phyloP scores from a whole-genome alignment of 2,113 vertebrate genomes.

The Tachuris rubrigastra region DNA sequence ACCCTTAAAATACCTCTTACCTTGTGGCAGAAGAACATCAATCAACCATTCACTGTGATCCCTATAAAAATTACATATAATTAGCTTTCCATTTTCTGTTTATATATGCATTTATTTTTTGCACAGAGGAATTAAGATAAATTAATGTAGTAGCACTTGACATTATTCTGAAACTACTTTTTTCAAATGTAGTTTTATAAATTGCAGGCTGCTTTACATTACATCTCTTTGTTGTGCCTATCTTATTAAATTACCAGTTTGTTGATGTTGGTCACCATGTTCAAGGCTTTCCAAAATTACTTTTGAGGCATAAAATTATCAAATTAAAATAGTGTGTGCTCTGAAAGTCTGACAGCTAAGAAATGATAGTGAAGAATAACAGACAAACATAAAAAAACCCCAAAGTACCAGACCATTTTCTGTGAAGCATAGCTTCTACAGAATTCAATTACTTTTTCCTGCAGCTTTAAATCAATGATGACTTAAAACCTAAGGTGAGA shows the following conservation, averaged over 20 bases:
- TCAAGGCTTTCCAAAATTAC: slow-evolving; percentile 42
- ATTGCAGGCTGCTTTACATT: not conserved
- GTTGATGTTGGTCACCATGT: not conserved
- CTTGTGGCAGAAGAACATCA: slow-evolving; percentile 98
- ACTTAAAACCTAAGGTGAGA: not conserved
- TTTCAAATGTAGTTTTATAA: slow-evolving; percentile 36
- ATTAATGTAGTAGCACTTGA: not conserved
- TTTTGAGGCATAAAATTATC: slow-evolving; percentile 44
- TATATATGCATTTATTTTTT: not conserved
- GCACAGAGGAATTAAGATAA: not conserved
- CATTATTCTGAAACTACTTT: slow-evolving; percentile 25
- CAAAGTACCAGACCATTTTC: not conserved
- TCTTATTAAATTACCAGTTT: slow-evolving; percentile 41
- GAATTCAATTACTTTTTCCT: slow-evolving; percentile 30
- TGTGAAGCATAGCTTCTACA: too few relatives aligned
- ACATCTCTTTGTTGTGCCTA: not conserved
- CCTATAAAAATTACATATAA: slow-evolving; percentile 72
- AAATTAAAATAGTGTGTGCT: not conserved
- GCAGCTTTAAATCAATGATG: slow-evolving; percentile 20
- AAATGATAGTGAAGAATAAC: not conserved
- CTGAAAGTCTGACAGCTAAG: not conserved
- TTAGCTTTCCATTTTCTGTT: not conserved
- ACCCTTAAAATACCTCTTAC: slow-evolving; percentile 78
- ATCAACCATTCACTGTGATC: slow-evolving; percentile 97
- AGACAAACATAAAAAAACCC: not conserved